These are phyloP conservation scores for Nomia melanderi DNA, from an alignment of 1,140 invertebrate genomes.

Conservation along the genomic window DNA sequence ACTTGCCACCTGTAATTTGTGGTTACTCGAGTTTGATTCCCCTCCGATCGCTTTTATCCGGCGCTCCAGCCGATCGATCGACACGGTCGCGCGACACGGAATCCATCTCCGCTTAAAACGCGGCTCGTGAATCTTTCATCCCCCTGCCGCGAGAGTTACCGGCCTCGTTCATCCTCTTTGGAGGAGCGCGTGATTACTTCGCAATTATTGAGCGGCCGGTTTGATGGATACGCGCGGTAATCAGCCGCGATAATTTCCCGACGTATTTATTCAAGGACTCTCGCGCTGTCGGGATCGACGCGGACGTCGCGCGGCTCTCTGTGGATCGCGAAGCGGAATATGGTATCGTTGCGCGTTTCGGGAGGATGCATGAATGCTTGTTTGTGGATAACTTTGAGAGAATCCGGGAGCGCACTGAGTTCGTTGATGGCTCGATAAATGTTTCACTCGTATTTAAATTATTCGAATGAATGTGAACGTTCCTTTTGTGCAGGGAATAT, in stretches of 20 bases:
- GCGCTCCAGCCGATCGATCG: slow-evolving; percentile 8
- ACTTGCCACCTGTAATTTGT: slow-evolving; percentile 45
- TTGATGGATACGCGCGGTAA: not conserved
- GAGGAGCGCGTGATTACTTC: not conserved
- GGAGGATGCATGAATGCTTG: no score
- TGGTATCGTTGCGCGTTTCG: no score
- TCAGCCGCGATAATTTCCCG: slow-evolving; percentile 9
- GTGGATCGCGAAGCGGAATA: no score
- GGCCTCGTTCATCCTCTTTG: no score
- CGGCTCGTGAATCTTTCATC: slow-evolving; percentile 16
- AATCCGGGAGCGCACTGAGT: no score
- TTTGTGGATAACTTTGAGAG: no score
- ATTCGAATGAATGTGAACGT: no score
- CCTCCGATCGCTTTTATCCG: slow-evolving; percentile 34
- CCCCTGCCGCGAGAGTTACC: no score
- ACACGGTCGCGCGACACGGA: slow-evolving; percentile 2
- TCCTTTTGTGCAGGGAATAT: no score
- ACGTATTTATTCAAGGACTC: not conserved
- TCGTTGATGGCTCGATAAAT: no score
- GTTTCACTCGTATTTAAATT: no score
- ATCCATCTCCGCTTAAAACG: slow-evolving; percentile 22
- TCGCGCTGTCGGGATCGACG: not conserved
- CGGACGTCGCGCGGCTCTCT: no score
- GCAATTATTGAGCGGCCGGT: not conserved
- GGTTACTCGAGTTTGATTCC: slow-evolving; percentile 49